Conservation (phyloP, 2,888 invertebrate genomes). For the Carterocephalus palaemon region DNA sequence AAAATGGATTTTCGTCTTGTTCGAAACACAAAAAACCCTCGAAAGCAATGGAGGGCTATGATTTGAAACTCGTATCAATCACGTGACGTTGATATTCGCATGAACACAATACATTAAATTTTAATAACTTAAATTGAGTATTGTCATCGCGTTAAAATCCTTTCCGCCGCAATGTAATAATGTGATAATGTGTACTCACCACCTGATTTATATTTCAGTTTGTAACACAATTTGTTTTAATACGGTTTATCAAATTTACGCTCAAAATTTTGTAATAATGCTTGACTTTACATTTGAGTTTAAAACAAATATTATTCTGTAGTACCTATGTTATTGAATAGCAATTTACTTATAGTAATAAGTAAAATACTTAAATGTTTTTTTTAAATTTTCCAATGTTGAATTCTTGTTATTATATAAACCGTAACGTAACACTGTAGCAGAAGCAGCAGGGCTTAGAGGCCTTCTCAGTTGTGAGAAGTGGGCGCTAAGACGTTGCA, state of each 20-base stretch:
- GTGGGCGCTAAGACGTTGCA: too few relatives aligned
- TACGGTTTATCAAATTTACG: constrained; percentile 16
- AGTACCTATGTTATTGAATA: background rate
- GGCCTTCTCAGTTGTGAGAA: too few relatives aligned
- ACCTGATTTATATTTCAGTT: constrained; percentile 17
- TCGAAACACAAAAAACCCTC: too few relatives aligned
- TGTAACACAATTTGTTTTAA: constrained; percentile 21
- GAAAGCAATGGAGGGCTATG: background rate
- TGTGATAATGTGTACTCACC: constrained; percentile 13
- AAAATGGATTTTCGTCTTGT: too few relatives aligned
- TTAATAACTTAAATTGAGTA: constrained; percentile 6
- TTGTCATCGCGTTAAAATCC: constrained; percentile 8
- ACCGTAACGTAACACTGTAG: too few relatives aligned
- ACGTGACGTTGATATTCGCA: background rate
- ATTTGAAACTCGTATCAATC: background rate
- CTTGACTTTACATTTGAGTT: constrained; percentile 3
- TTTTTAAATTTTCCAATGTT: too few relatives aligned
- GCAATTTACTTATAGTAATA: too few relatives aligned
- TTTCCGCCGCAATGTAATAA: constrained; percentile 14
- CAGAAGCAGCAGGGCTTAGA: too few relatives aligned
- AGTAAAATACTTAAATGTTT: too few relatives aligned
- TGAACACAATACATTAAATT: background rate
- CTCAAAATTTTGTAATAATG: background rate
- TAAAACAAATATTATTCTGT: background rate
- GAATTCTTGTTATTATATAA: too few relatives aligned